Percentiles rank a stretch among this genome's conserved stretches.
Evolutionary conservation across 2,888 invertebrate genomes (phyloP).

Genomic region (Pharmacophagus antenor): DNA sequence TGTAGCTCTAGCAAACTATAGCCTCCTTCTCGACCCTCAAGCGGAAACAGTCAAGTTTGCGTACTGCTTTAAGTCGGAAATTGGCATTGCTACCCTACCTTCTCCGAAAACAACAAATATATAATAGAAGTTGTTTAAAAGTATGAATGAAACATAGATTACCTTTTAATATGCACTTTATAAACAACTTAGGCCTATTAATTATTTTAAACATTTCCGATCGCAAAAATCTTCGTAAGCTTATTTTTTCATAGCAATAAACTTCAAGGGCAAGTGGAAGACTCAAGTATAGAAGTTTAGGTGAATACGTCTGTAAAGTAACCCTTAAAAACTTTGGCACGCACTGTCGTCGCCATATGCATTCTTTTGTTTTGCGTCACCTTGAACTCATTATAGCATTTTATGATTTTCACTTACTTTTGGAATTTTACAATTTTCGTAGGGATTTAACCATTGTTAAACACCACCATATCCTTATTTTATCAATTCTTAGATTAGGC

Average conservation of each 20-base stretch:
- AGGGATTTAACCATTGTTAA: neutral
- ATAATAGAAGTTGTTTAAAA: no score
- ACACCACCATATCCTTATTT: no score
- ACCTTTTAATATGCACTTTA: no score
- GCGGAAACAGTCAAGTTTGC: no score
- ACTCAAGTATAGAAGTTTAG: conserved; percentile 2
- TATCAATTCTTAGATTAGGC: conserved; percentile 4
- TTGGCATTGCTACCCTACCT: no score
- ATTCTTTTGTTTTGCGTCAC: conserved; percentile 9
- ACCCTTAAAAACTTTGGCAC: conserved; percentile 20
- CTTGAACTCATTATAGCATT: conserved; percentile 11
- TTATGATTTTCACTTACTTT: neutral
- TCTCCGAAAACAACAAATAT: no score
- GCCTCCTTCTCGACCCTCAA: no score
- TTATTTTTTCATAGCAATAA: neutral
- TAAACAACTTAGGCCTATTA: no score
- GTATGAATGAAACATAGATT: no score
- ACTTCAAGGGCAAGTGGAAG: conserved; percentile 5
- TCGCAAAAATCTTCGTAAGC: neutral
- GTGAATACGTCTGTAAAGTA: conserved; percentile 15
- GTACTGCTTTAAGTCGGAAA: no score
- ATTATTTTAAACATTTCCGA: neutral
- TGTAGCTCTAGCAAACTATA: no score
- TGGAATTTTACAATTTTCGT: neutral
- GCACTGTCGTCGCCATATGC: conserved; percentile 3